phyloP scores from a whole-genome alignment of 2,888 invertebrate genomes.

The Seira musarum region DNA sequence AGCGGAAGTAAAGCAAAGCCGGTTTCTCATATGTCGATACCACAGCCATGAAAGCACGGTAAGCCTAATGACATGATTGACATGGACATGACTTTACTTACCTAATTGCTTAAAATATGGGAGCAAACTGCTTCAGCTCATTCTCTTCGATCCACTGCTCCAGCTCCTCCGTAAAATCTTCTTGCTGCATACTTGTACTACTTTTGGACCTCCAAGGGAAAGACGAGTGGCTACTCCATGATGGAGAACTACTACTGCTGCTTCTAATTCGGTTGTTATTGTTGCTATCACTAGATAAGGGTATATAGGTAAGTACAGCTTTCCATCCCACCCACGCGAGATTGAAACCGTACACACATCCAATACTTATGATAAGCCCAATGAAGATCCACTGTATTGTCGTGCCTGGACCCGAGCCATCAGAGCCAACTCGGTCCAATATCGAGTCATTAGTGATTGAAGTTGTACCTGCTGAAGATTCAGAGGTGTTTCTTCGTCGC shows the following conservation, averaged over 20 bases:
- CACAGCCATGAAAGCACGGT: too few species aligned
- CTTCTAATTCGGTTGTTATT: too few species aligned
- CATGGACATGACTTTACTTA: too few species aligned
- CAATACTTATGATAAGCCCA: conserved; percentile 51
- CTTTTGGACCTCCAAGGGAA: conserved; percentile 39
- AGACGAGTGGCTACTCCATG: conserved; percentile 8
- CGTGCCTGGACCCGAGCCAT: too few species aligned
- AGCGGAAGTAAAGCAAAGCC: too few species aligned
- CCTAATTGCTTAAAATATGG: conserved; percentile 37
- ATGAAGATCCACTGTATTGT: conserved; percentile 52
- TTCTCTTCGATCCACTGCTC: conserved; percentile 51
- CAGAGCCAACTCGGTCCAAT: too few species aligned
- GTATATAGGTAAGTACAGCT: not conserved
- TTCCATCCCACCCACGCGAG: conserved; percentile 17
- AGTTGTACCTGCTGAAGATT: conserved; percentile 1
- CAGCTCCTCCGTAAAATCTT: conserved; percentile 41
- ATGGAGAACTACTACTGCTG: too few species aligned
- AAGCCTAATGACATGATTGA: too few species aligned
- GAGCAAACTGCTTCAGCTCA: conserved; percentile 31
- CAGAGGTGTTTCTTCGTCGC: conserved; percentile 25
- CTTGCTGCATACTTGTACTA: not conserved
- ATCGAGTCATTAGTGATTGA: too few species aligned
- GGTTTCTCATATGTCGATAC: too few species aligned
- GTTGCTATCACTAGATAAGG: too few species aligned
- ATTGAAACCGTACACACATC: conserved; percentile 42